phyloP scores from a whole-genome alignment of 23 tunicate species.

The Halocynthia roretzi region DNA sequence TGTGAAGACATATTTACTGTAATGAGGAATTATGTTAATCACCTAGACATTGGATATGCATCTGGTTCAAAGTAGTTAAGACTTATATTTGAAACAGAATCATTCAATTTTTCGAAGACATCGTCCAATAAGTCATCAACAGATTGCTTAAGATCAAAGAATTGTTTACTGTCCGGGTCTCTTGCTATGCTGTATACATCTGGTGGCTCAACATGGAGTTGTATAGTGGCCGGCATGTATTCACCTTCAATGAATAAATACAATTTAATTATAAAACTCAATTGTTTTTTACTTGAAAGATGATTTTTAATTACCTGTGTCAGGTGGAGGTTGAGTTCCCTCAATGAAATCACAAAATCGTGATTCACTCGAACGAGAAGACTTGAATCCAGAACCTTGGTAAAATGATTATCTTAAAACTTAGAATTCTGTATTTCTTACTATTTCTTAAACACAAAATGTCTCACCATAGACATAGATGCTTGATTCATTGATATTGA shows the following conservation, averaged over 20 bases:
- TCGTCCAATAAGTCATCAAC: constrained; percentile 23
- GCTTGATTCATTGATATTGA: constrained; percentile 30
- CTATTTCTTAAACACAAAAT: neutral
- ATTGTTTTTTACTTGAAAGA: neutral
- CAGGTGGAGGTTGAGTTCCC: neutral
- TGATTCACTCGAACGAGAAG: constrained; percentile 20
- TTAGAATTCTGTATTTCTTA: neutral
- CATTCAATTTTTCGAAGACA: constrained; percentile 7
- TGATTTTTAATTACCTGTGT: neutral
- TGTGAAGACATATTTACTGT: no score
- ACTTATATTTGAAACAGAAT: constrained; percentile 1
- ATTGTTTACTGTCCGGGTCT: constrained; percentile 21
- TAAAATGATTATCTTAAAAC: neutral
- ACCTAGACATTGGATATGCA: constrained; percentile 55
- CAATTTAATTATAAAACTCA: no score
- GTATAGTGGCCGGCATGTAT: no score
- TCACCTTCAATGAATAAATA: neutral
- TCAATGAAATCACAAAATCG: constrained; percentile 22
- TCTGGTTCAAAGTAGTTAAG: constrained; percentile 58
- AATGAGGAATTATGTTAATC: no score
- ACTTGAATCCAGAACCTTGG: constrained; percentile 53
- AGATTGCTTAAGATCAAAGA: neutral
- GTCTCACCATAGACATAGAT: constrained; percentile 19
- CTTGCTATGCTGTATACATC: constrained; percentile 44
- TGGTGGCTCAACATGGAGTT: constrained; percentile 42